Base-by-base conservation (phyloP, 2,888 invertebrate species). In the Latrodectus hesperus region DNA sequence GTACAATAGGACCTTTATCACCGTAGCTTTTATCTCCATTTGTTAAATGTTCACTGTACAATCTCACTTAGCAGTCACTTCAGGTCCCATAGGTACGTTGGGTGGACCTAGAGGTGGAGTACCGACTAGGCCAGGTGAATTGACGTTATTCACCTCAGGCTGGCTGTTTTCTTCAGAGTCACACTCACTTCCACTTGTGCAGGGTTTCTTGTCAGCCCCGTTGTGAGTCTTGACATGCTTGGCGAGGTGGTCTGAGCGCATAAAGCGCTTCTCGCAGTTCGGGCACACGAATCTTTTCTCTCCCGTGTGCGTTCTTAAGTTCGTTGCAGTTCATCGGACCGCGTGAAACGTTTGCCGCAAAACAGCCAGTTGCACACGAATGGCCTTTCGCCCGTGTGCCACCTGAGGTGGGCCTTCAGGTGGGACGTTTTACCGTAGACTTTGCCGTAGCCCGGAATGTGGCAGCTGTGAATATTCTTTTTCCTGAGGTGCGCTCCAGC, bases 341-440 rank as follows among this genome's bases (percentile, higher is more conserved):
- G 94, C 89, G 98, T 99, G 93, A 99, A 99, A 90, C 98, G 94
- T 93, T 98, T 98, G 89, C 98, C 98, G 93, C 98, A 99, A 93
- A 98, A 98, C 91, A 98, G 93, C 98, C 98, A 99, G 93, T 97
- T 98, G 94, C 98, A 99, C 84, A 98, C 97, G 93, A 97, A 98
- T 51, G 99, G 99, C 91, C 98, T 94, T 93, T 99, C 99, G 85
- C 98, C 98, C 70, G 98, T 98, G 93, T 99, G 99, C 99, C 99
- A 99, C 92, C 99, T 95, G 89, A 99, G 94, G 93, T 99, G 99
- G 76, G 99, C 99, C 94, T 99, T 99, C 92, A 99, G 94, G 94
- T 99, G 99, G 84, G 98, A 98, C 80, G 98, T 98, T 94, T 99
- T 99, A 90, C 98, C 98, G 93, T 99, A 99, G 79, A 98, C 97